Base-by-base conservation (phyloP, 2,888 invertebrate species). In the Lomographa bimaculata region DNA sequence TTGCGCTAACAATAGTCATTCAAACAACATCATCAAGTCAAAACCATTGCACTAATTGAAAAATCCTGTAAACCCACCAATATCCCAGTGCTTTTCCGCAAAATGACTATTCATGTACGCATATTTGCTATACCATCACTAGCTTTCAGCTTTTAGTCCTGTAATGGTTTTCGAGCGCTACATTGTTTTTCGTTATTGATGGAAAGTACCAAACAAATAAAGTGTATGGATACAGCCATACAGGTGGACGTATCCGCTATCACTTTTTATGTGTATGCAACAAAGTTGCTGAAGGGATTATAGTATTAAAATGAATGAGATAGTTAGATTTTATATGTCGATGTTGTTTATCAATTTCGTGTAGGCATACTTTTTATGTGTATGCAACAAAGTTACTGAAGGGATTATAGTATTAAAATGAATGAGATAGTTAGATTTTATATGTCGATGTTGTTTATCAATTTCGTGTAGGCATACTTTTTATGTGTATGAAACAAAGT, bases 121-220 rank as follows among this genome's bases (percentile, higher is more conserved):
- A 74, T 81, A 80, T 82, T 79, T 77, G 73, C 64, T 60, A 61
- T 66, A 60, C 68, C 62, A 69, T 67, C 65, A 68, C n/a, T n/a
- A n/a, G n/a, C n/a, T n/a, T n/a, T 64, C 60, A 60, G 71, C 67
- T 66, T 71, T 70, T 59, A 64, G 57, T 55, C 57, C 64, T 64
- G 62, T 85, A 85, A 85, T 85, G 84, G 85, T 68, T 80, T 82
- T 73, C 57, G 69, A 79, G 77, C 63, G 63, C 75, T 64, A 81
- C 81, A 83, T 79, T 84, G 85, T 84, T 79, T 77, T 75, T 67
- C 7, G 18, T 43, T 46, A 43, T 19, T 20, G 33, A 18, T 26
- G 21, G 12, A 18, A 36, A 25, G n/a, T n/a, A n/a, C n/a, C n/a
- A n/a, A n/a, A n/a, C n/a, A n/a, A n/a, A n/a, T n/a, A n/a, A n/a